Conservation (phyloP, 2,888 invertebrate genomes). For the Platycheirus albimanus region DNA sequence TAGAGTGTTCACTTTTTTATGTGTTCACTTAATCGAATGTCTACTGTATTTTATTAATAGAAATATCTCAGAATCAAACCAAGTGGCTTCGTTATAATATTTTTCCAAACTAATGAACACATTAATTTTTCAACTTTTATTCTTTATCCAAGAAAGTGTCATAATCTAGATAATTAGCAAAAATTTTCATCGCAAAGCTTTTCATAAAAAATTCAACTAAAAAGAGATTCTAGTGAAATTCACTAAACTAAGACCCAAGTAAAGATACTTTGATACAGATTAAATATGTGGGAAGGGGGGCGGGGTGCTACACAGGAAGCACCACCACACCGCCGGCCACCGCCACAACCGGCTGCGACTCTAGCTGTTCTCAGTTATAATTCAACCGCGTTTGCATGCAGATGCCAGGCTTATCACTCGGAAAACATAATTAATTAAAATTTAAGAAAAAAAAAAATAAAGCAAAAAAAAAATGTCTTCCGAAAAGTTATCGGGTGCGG, state of each 20-base stretch:
- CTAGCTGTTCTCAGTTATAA: constrained; percentile 45
- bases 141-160: no score
- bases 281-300: not conserved
- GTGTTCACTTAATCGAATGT: no score
- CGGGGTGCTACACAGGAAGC: constrained; percentile 14
- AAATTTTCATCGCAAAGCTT: no score
- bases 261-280: constrained; percentile 12
- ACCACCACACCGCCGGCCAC: no score
- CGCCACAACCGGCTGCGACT: constrained; percentile 6
- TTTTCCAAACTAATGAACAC: no score
- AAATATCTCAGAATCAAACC: no score
- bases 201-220: no score
- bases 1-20: no score
- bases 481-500: constrained; percentile 42
- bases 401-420: constrained; percentile 23
- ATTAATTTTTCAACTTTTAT: no score
- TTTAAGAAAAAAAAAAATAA: not conserved
- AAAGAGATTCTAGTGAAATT: constrained; percentile 17
- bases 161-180: no score
- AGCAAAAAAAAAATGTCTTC: constrained; percentile 50
- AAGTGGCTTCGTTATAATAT: no score
- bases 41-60: no score
- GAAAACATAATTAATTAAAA: constrained; percentile 22
- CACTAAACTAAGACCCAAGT: not conserved
- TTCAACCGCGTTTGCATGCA: constrained; percentile 56